Base-by-base conservation (phyloP, 1,140 invertebrate genomes). In the Temnothorax longispinosus region DNA sequence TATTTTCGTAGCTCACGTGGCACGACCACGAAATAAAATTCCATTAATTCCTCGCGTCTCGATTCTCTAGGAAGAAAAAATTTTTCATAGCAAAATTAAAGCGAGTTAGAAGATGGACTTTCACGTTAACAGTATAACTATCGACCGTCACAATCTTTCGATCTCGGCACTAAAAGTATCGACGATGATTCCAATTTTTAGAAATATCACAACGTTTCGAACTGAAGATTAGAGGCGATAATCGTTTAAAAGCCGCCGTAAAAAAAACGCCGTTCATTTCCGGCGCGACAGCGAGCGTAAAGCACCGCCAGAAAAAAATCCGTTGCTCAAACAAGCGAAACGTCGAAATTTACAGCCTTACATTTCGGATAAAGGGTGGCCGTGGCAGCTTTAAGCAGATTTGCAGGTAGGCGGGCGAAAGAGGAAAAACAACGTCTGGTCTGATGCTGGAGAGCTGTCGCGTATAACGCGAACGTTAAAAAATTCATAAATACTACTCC, bases 341-440 rank as follows among this genome's bases (percentile, higher is more conserved):
- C 90, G 87, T 92, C 89, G 85, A 88, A 94, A 95, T 95, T 94
- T 94, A 94, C 94, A 93, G 88, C 94, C 92, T 94, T 94, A 93
- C 92, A 90, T 93, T 88, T 93, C 92, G 93, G 92, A 93, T 92
- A 90, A 93, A 92, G 90, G 89, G 90, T 86, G 86, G 77, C 77
- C 65, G 86, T 72, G 72, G 91, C 92, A 91, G 92, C 92, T 94
- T 94, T 94, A 92, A 93, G 93, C 93, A 90, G 94, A 93, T 94
- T 94, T 94, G 86, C 88, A 88, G 77, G 77, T n/a, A 32, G 56
- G 52, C 10, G 74, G 56, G 64, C 60, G n/a, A 50, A 41, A 41
- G 58, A 50, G 50, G 18, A 50, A 67, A 64, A 67, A 65, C 52
- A 54, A 32, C 38, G 85, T 86, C 77, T 80, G 75, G 62, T 56